Evolutionary conservation across 2,113 vertebrate genomes (phyloP), one percentile per base, ranked within the genome.

Genomic region (Myanophis thanlyinensis): DNA sequence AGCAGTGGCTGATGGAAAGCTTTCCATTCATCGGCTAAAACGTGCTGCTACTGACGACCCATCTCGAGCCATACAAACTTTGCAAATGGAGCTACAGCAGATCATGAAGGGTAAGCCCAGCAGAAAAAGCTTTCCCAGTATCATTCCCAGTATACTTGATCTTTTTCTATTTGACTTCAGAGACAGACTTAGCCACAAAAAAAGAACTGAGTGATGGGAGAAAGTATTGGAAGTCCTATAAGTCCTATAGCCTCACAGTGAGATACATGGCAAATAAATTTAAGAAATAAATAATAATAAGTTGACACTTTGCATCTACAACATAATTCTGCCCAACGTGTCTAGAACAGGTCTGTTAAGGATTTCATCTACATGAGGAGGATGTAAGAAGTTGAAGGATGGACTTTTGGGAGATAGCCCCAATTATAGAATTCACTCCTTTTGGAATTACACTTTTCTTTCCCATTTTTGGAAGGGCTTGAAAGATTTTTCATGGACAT

Each of bases 31-130:
- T 94, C 98, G 99, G 25, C 86, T 99, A 1, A 98, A 98, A 94
- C 98, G 98, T 87, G 98, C 96, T 23, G 98, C 98, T 0, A 98
- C 98, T 1, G 99, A 98, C 13, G 98, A 99, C 92, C 98, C 98
- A 4, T 98, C 98, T 88, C 97, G 99, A 93, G 98, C 98, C 56
- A 99, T 99, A 94, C 98, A 99, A 96, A 99, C 99, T 73, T 96
- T 99, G 93, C 98, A 99, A 97, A 99, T 99, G 98, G 99, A 99
- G 96, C 62, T 99, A 91, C 98, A 99, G 94, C 98, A 99, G 95
- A 99, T 99, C 97, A 99, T 99, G 99, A 99, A 99, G 98, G 99
- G 99, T 98, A 92, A 90, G 97, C 90, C 89, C 49, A 88, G 48
- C 48, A 46, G 22, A 22, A 15, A 15, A 5, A 25, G 5, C 4